Conservation (phyloP, 2,888 invertebrate species). For the Hirtodrosophila histrioides region DNA sequence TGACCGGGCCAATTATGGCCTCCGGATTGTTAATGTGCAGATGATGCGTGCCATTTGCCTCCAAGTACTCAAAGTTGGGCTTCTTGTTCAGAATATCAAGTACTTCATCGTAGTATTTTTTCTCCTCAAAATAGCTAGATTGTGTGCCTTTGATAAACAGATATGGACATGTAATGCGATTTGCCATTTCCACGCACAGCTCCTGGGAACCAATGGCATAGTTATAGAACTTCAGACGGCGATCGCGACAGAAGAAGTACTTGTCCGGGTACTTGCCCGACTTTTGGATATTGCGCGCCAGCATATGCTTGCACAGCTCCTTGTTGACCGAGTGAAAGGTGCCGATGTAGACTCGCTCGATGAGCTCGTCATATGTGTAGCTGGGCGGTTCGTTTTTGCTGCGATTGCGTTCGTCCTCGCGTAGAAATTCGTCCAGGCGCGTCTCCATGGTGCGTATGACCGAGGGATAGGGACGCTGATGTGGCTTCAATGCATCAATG, state of each 20-base stretch:
- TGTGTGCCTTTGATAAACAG: conserved; percentile 87
- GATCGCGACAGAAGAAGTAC: conserved; percentile 88
- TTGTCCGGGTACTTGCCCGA: conserved; percentile 86
- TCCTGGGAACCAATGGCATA: conserved; percentile 83
- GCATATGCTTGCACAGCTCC: conserved; percentile 86
- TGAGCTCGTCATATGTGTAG: conserved; percentile 87
- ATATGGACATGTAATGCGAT: conserved; percentile 87
- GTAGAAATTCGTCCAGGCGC: conserved; percentile 85
- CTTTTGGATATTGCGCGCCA: conserved; percentile 86
- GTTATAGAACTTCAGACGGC: conserved; percentile 86
- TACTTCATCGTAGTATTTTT: conserved; percentile 86
- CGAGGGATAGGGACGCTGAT: conserved; percentile 74
- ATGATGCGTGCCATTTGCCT: conserved; percentile 89
- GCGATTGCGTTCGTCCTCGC: conserved; percentile 84
- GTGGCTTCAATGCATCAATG: conserved; percentile 83
- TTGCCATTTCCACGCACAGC: conserved; percentile 86
- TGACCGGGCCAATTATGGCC: conserved; percentile 86
- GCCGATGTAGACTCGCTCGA: conserved; percentile 86
- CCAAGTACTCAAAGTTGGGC: conserved; percentile 86
- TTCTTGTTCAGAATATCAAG: conserved; percentile 86
- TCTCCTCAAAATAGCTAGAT: conserved; percentile 86
- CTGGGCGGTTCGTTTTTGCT: conserved; percentile 86
- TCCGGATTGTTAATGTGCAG: conserved; percentile 89
- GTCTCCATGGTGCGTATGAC: conserved; percentile 82
- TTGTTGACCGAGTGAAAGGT: conserved; percentile 86